Evolutionary conservation across 2,888 invertebrate species (phyloP).

Genomic region (Sycophila texana): DNA sequence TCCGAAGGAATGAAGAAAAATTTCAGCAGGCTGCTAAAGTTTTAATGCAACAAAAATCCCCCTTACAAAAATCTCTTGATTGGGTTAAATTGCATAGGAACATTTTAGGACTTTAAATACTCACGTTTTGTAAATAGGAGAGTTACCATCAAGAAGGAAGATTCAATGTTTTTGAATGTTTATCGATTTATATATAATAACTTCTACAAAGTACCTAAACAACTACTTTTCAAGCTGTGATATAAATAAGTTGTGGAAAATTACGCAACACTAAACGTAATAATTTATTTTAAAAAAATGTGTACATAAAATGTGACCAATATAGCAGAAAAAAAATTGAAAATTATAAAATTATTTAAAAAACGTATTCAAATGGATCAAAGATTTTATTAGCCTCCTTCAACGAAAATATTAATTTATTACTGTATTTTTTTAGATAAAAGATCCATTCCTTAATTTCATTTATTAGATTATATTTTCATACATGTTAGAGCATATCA

Average conservation of each 20-base stretch:
- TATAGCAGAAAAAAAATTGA: background rate
- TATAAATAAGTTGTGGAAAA: conserved; percentile 2
- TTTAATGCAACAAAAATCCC: conserved; percentile 73
- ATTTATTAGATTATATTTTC: conserved; percentile 26
- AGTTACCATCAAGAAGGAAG: background rate
- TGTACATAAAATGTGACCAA: background rate
- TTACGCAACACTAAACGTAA: background rate
- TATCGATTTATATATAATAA: background rate
- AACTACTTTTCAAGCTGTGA: conserved; percentile 29
- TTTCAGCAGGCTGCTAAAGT: conserved; percentile 80
- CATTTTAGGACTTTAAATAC: conserved; percentile 66
- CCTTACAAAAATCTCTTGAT: conserved; percentile 75
- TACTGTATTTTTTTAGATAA: background rate
- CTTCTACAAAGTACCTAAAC: conserved; percentile 11
- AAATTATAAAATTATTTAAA: background rate
- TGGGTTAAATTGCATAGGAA: conserved; percentile 75
- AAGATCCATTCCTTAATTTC: conserved; percentile 32
- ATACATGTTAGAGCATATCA: background rate
- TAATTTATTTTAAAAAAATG: conserved; percentile 2
- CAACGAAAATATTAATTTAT: background rate
- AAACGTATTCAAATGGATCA: conserved; percentile 24
- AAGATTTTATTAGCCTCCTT: background rate
- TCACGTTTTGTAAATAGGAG: conserved; percentile 21
- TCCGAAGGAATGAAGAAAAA: conserved; percentile 88
- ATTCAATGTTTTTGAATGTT: conserved; percentile 18